Conservation (phyloP, 2,113 vertebrate species). For the Ovis canadensis region DNA sequence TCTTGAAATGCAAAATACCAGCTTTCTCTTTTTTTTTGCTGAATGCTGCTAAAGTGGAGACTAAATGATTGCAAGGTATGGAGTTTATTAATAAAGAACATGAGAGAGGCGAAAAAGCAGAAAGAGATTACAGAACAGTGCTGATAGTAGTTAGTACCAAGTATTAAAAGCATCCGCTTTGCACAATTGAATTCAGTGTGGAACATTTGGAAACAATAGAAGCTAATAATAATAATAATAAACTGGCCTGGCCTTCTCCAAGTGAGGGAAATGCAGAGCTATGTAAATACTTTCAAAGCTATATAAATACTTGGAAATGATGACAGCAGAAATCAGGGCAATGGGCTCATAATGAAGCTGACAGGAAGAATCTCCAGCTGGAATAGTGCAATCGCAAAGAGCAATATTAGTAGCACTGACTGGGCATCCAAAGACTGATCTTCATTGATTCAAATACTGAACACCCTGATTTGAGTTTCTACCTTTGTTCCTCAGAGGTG, state of each 20-base stretch:
- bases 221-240: background rate
- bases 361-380: background rate
- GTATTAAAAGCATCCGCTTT: background rate
- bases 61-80: slow-evolving; percentile 11
- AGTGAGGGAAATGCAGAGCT: background rate
- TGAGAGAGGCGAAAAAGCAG: background rate
- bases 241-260: background rate
- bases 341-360: background rate
- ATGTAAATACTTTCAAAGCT: slow-evolving; percentile 8
- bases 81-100: slow-evolving; percentile 36
- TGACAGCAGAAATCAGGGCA: background rate
- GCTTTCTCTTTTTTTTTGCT: background rate
- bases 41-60: background rate
- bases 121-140: background rate
- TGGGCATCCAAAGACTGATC: background rate
- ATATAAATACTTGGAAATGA: background rate
- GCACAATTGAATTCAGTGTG: background rate
- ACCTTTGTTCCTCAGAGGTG: background rate
- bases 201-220: background rate
- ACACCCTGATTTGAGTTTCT: background rate
- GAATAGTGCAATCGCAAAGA: background rate
- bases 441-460: background rate
- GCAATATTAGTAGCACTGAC: background rate
- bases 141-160: background rate
- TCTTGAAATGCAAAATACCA: background rate